phyloP scores from a whole-genome alignment of 1,140 invertebrate genomes.

The Maniola jurtina region DNA sequence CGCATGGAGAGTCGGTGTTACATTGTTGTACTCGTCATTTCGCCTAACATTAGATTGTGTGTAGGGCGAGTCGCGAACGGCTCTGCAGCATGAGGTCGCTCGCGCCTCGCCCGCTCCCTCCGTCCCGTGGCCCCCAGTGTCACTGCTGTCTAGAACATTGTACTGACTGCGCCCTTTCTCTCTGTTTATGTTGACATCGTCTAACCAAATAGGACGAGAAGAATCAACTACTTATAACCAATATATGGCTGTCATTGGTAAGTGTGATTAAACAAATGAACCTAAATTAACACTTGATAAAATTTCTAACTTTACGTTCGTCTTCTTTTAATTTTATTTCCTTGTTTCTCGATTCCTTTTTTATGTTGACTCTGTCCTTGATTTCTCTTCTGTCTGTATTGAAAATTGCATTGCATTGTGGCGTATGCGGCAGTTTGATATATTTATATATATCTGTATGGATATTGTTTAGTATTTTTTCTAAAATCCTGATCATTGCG shows the following conservation, averaged over 20 bases:
- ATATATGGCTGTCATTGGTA: constrained; percentile 92
- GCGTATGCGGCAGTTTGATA: constrained; percentile 74
- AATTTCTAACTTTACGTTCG: constrained; percentile 65
- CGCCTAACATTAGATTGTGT: constrained; percentile 70
- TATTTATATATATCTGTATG: constrained; percentile 52
- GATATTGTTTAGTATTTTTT: constrained; percentile 56
- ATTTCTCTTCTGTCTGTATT: constrained; percentile 63
- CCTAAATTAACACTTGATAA: constrained; percentile 74
- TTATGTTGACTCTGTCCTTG: constrained; percentile 45
- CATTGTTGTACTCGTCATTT: constrained; percentile 64
- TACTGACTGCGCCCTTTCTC: constrained; percentile 82
- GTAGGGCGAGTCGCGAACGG: constrained; percentile 54
- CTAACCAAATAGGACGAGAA: constrained; percentile 88
- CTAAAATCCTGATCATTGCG: constrained; percentile 51
- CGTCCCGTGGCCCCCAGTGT: constrained; percentile 54
- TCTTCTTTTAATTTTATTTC: constrained; percentile 48
- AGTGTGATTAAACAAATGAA: constrained; percentile 82
- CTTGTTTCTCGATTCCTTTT: constrained; percentile 41
- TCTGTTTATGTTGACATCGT: constrained; percentile 82
- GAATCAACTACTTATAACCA: constrained; percentile 91
- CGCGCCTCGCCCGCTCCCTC: constrained; percentile 48
- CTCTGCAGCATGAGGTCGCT: constrained; percentile 41
- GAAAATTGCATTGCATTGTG: constrained; percentile 76
- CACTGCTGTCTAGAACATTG: constrained; percentile 72
- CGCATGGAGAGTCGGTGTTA: constrained; percentile 74